Percentiles rank a stretch among this genome's conserved stretches.
These are phyloP conservation scores for Tragelaphus oryx DNA, from an alignment of 2,797 vertebrate species.

Conservation along the genomic window DNA sequence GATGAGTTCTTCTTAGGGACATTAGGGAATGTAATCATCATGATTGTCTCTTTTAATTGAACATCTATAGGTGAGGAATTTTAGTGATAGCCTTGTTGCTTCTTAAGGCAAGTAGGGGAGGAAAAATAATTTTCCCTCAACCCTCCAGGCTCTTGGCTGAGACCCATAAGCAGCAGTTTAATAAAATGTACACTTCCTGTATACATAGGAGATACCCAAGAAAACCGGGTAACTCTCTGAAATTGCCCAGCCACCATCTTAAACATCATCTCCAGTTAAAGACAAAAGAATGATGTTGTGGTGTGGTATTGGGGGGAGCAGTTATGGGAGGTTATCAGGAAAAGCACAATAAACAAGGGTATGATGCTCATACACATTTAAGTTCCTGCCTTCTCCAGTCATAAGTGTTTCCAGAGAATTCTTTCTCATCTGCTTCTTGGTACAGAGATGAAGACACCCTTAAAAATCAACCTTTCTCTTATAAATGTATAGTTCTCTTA, in stretches of 20 bases:
- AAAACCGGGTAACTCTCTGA: background rate
- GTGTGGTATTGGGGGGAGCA: accelerated
- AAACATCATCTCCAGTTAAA: background rate
- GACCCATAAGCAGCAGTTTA: background rate
- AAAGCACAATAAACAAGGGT: background rate
- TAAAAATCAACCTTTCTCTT: background rate
- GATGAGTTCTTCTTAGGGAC: background rate
- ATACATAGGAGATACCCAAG: background rate
- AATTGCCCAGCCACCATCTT: background rate
- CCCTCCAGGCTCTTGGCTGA: background rate
- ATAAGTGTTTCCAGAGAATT: background rate
- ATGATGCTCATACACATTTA: background rate
- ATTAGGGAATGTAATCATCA: background rate
- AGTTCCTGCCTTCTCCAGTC: background rate
- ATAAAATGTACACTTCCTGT: background rate
- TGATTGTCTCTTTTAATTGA: background rate
- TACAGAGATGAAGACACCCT: background rate
- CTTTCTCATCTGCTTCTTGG: background rate
- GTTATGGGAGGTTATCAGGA: background rate
- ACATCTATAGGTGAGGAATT: background rate
- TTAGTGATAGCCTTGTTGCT: background rate
- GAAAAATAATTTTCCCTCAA: background rate
- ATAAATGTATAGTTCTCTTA: background rate
- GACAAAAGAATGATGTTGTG: background rate
- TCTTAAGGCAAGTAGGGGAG: background rate